Evolutionary conservation across 2,113 vertebrate genomes (phyloP), one percentile per base, ranked within the genome.

Genomic region (Poecilia latipinna): DNA sequence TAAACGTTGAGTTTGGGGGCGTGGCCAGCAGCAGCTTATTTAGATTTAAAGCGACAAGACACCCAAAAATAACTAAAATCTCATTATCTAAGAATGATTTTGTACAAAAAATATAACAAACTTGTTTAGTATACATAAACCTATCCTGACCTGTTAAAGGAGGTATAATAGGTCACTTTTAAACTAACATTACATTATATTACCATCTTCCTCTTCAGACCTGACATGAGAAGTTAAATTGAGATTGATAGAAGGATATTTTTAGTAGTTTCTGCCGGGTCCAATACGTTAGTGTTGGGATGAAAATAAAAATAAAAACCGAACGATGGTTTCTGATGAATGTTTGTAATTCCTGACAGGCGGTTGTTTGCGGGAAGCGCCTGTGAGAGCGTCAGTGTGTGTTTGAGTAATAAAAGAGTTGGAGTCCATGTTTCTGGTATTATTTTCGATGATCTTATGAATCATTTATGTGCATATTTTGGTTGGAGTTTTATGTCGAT

Each of bases 401-500:
- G 70, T 66, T 33, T 75, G 68, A 31, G 12, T 48, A 39, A 44
- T 69, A 79, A 48, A 66, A 15, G 32, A 26, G 48, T 70, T 54
- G 17, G 71, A 61, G 62, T 71, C 48, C 26, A n/a, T 61, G 60
- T 72, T 60, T 86, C 54, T 84, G 65, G 57, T 61, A 81, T 86
- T 86, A 71, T 78, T 77, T 82, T 82, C 12, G 31, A 69, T 74
- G 39, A 82, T 78, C 32, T 44, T 61, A 72, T 83, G 72, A 85
- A 86, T 90, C 68, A 88, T 89, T 90, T 75, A 80, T 65, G 28
- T 70, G 81, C 74, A 78, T 83, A 87, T 84, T 80, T 86, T 76
- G 60, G 42, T 72, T 13, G 44, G 70, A 66, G 35, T 73, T 76
- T 75, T 67, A n/a, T 84, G 68, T 77, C 0, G 15, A 70, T 4